Evolutionary conservation across 2,888 invertebrate species (phyloP).

Genomic region (Scaptomyza polygonia): DNA sequence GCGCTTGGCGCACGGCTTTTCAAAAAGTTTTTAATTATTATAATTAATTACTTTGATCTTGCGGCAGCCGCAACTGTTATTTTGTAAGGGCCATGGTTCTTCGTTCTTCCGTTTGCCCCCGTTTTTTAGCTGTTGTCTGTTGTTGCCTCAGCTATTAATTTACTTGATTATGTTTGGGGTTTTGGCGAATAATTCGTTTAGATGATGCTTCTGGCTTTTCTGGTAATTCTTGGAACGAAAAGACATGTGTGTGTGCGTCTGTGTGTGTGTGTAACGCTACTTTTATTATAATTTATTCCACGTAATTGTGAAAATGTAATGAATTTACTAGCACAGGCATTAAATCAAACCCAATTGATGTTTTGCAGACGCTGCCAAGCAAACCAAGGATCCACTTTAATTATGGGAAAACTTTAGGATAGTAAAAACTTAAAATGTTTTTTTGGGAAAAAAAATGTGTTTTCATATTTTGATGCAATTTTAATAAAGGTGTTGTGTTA

Average conservation of each 20-base stretch:
- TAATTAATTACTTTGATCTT: conserved; percentile 81
- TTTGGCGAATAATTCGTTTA: conserved; percentile 66
- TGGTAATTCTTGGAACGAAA: conserved; percentile 4
- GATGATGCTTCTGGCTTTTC: conserved; percentile 17
- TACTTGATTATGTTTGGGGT: conserved; percentile 76
- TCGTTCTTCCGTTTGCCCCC: conserved; percentile 17
- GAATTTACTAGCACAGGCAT: conserved; percentile 61
- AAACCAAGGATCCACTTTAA: neutral
- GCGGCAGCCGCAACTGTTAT: conserved; percentile 46
- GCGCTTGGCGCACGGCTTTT: conserved; percentile 52
- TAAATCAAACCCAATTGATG: conserved; percentile 36
- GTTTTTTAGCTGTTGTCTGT: conserved; percentile 20
- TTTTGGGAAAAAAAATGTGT: no score
- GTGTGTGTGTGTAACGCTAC: conserved; percentile 12
- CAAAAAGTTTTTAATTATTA: conserved; percentile 78
- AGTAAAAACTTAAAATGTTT: no score
- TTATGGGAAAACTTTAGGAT: no score
- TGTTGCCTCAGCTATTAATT: conserved; percentile 70
- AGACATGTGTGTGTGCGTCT: conserved; percentile 14
- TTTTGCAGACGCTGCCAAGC: neutral
- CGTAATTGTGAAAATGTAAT: conserved; percentile 69
- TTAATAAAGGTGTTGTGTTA: no score
- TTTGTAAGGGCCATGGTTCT: conserved; percentile 22
- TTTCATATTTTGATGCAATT: no score
- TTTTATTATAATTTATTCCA: conserved; percentile 70